Conservation (phyloP, 1,140 invertebrate species). For the Leptinotarsa undecemlineata region DNA sequence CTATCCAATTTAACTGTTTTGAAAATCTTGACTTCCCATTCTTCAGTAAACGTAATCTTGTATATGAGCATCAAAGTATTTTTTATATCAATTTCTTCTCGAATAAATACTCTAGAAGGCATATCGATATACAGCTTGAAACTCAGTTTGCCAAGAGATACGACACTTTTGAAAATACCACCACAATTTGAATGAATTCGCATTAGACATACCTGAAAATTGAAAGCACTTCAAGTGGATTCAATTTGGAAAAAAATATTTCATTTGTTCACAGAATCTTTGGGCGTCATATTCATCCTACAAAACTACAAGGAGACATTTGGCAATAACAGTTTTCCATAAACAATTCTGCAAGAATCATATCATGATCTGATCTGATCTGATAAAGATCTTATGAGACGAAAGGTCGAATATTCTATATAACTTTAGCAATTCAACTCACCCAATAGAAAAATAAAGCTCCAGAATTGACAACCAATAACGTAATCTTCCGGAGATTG, state of each 20-base stretch:
- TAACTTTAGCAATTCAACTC: background rate
- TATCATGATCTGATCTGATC: no score
- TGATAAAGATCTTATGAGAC: no score
- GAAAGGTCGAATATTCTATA: no score
- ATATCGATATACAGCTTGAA: constrained; percentile 19
- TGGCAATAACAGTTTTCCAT: no score
- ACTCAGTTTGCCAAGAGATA: background rate
- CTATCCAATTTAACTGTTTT: background rate
- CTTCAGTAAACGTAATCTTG: background rate
- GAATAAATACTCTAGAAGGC: constrained; percentile 19
- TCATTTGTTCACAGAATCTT: no score
- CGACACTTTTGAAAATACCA: background rate
- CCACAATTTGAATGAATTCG: background rate
- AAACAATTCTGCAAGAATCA: no score
- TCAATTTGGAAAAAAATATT: no score
- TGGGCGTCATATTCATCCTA: no score
- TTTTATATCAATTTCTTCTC: constrained; percentile 18
- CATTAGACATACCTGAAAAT: constrained; percentile 14
- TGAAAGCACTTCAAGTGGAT: no score
- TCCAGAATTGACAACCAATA: background rate
- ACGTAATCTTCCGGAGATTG: background rate
- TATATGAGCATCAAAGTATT: background rate
- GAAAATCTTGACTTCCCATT: constrained; percentile 11
- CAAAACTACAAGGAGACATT: no score
- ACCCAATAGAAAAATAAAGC: constrained; percentile 1